Evolutionary conservation across 2,113 vertebrate species (phyloP), one percentile per base, ranked within the genome.

Genomic region (Entelurus aequoreus): DNA sequence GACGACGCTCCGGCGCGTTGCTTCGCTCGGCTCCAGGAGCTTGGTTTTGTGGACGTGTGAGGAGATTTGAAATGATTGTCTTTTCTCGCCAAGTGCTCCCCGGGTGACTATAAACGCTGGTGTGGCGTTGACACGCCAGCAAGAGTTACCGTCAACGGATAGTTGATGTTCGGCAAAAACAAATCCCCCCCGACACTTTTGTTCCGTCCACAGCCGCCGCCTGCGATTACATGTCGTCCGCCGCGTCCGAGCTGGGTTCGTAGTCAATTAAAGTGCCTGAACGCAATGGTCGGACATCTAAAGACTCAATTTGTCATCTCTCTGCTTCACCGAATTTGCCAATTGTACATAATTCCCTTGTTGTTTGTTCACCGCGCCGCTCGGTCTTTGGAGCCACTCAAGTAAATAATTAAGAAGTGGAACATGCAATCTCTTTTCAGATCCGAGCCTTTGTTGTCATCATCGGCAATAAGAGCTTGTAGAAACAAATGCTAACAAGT

Each of bases 251-350:
- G 56, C 60, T 77, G 53, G 60, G 63, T 73, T 73, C 75, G 70
- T 85, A 83, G 82, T 84, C 82, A 85, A 84, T 85, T 79, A 77
- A 79, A 75, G 56, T 47, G 42, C 6, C 40, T 37, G 77, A 84
- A 77, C 53, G 76, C 72, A 70, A 78, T 62, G 61, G 58, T 67
- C 71, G 76, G 70, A 74, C 69, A 46, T 66, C 65, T 70, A 69
- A 74, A 81, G 83, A 78, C 59, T 76, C 72, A 83, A 84, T 86
- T 83, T 87, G 77, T 74, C 75, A 69, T 71, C 68, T 64, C 40
- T 68, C 48, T 80, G 82, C 87, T 75, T 72, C 54, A 61, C 50
- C 73, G 77, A 59, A 8, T 81, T 77, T 76, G 69, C 66, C 85
- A 86, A 84, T 86, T 83, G 84, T 78, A 75, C 76, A 79, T 77